Base-by-base conservation (phyloP, 2,113 vertebrate genomes). In the Cyanoramphus novaezelandiae region DNA sequence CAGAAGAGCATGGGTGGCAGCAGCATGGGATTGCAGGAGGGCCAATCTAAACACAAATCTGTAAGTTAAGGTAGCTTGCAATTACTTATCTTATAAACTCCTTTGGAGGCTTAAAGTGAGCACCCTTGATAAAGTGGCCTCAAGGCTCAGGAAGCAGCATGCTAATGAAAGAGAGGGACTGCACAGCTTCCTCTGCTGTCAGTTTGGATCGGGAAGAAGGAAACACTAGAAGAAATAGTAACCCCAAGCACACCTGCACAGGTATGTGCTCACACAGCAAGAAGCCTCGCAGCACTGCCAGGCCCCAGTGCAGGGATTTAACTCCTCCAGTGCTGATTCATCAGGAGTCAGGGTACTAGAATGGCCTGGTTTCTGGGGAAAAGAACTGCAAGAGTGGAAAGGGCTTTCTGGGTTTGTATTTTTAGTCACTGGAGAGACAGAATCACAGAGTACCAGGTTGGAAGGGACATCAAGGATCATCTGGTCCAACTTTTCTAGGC, bases 241-340 rank as follows among this genome's bases (percentile, higher is more conserved):
- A 20, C 0, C 1, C 60, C 4, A 7, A 28, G 44, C 4, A 41
- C 17, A 31, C 6, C 2, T 46, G 4, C 11, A 4, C 8, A 3
- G 0, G 0, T 13, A 5, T 6, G 10, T 1, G 29, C 55, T 39
- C 13, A 2, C 8, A 7, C 18, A 6, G 33, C 1, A 4, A 59
- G 41, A 24, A 8, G 29, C 44, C 41, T 70, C 1, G 7, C 35
- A 23, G 43, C 43, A 2, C 37, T 8, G 74, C 80, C 19, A 2
- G 11, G 59, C 53, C 35, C 37, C 5, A 17, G 10, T 11, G 5
- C n/a, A 13, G 72, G 63, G n/a, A 9, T 0, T 0, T 4, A 13
- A 10, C 46, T 24, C 20, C 39, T 35, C 13, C 55, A 23, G 57
- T 59, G 57, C 33, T 59, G 8, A 13, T 59, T 59, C n/a, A 15